phyloP scores from a whole-genome alignment of 2,888 invertebrate genomes.

The Reticulitermes lucifugus region DNA sequence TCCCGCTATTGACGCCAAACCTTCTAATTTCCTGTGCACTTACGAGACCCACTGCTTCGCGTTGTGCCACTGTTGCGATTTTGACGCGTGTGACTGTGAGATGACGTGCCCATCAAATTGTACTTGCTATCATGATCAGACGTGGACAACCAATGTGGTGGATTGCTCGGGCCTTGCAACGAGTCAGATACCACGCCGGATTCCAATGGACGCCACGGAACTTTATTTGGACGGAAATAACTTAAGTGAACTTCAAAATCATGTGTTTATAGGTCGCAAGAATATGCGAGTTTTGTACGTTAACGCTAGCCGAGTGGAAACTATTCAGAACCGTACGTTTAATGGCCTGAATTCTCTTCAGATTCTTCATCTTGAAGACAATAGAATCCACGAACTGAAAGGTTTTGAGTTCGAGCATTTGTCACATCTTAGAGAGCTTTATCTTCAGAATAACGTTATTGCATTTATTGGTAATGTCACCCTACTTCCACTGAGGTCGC shows the following conservation, averaged over 20 bases:
- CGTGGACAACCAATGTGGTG: slow-evolving; percentile 93
- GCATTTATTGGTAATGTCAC: slow-evolving; percentile 84
- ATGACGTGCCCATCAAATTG: slow-evolving; percentile 96
- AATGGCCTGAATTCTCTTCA: slow-evolving; percentile 84
- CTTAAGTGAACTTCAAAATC: slow-evolving; percentile 84
- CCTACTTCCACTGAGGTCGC: slow-evolving; percentile 79
- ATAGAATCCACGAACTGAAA: slow-evolving; percentile 81
- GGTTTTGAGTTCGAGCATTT: slow-evolving; percentile 89
- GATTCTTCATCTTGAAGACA: slow-evolving; percentile 86
- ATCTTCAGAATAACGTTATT: slow-evolving; percentile 87
- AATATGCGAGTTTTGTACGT: slow-evolving; percentile 88
- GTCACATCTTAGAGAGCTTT: slow-evolving; percentile 81
- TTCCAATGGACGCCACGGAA: slow-evolving; percentile 96
- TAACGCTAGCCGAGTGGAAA: slow-evolving; percentile 85
- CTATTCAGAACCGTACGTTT: slow-evolving; percentile 91
- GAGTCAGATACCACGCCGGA: slow-evolving; percentile 81
- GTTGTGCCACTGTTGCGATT: slow-evolving; percentile 95
- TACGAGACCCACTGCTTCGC: slow-evolving; percentile 95
- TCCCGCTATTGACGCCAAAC: slow-evolving; percentile 79
- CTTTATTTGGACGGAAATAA: slow-evolving; percentile 93
- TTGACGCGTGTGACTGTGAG: slow-evolving; percentile 96
- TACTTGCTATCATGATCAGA: slow-evolving; percentile 93
- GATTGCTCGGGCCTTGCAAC: slow-evolving; percentile 88
- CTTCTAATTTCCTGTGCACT: slow-evolving; percentile 90
- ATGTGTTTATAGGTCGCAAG: slow-evolving; percentile 90